Conservation (phyloP, 1,140 invertebrate species). For the Drosophila oshimai region DNA sequence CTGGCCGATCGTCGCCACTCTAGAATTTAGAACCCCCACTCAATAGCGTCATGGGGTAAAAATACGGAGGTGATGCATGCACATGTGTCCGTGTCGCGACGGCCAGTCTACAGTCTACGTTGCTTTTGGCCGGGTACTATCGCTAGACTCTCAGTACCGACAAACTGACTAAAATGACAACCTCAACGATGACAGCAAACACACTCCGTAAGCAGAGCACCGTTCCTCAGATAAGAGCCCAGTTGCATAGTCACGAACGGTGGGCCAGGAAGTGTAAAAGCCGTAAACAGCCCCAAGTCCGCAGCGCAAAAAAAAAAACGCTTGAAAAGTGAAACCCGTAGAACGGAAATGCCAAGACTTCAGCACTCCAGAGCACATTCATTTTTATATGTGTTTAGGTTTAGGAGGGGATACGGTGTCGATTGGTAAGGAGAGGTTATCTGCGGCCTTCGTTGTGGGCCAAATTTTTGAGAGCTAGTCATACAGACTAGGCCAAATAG, state of each 20-base stretch:
- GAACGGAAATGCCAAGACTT: constrained; percentile 69
- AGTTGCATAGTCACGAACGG: constrained; percentile 58
- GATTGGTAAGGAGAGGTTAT: constrained; percentile 6
- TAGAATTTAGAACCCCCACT: neutral
- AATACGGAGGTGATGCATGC: constrained; percentile 45
- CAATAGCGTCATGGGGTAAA: constrained; percentile 41
- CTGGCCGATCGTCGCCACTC: constrained; percentile 16
- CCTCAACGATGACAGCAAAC: constrained; percentile 15
- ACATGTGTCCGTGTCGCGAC: constrained; percentile 27
- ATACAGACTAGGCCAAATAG: constrained; percentile 29
- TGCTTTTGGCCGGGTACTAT: constrained; percentile 4
- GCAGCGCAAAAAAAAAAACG: constrained; percentile 10
- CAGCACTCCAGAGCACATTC: constrained; percentile 48
- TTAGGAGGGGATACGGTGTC: neutral
- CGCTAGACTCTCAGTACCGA: neutral
- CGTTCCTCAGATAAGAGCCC: constrained; percentile 49
- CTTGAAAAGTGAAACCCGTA: constrained; percentile 18
- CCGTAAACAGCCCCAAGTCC: constrained; percentile 35
- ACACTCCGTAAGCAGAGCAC: constrained; percentile 12
- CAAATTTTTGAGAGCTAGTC: neutral
- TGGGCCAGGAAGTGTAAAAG: constrained; percentile 60
- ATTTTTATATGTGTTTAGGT: constrained; percentile 24
- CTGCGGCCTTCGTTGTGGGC: neutral
- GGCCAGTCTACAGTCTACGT: constrained; percentile 44
- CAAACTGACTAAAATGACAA: neutral